Evolutionary conservation across 2,113 vertebrate species (phyloP).

Genomic region (Thinocorus orbignyianus): DNA sequence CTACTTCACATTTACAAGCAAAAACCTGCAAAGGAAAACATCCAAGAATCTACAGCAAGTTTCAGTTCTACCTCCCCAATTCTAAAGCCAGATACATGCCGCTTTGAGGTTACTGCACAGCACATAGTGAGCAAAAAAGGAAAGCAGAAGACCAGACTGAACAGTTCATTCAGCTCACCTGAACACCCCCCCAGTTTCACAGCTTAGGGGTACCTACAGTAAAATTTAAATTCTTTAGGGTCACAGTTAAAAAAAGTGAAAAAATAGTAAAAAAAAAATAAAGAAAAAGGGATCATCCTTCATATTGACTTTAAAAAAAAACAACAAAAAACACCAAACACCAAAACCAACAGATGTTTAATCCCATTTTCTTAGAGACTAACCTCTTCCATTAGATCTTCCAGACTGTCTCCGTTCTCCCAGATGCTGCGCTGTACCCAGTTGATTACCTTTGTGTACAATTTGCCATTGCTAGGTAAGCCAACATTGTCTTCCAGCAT

Average conservation of each 20-base stretch:
- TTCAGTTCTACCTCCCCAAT: slow-evolving; percentile 78
- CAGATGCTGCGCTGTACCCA: slow-evolving; percentile 98
- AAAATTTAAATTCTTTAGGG: slow-evolving; percentile 86
- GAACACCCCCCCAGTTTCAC: slow-evolving; percentile 92
- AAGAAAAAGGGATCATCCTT: slow-evolving; percentile 73
- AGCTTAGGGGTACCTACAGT: slow-evolving; percentile 88
- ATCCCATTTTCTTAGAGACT: slow-evolving; percentile 82
- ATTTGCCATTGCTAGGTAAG: slow-evolving; percentile 95
- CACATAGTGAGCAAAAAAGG: slow-evolving; percentile 72
- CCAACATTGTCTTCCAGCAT: slow-evolving; percentile 96
- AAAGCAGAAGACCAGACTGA: slow-evolving; percentile 83
- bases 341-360: background rate
- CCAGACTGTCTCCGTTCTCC: slow-evolving; percentile 95
- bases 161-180: slow-evolving; percentile 94
- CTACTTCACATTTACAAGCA: slow-evolving; percentile 78
- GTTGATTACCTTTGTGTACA: slow-evolving; percentile 98
- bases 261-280: slow-evolving; percentile 72
- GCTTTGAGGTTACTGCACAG: slow-evolving; percentile 74
- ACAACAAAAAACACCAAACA: background rate
- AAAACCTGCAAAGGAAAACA: slow-evolving; percentile 86
- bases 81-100: slow-evolving; percentile 79
- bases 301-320: slow-evolving; percentile 35
- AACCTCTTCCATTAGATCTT: slow-evolving; percentile 98
- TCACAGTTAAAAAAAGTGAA: slow-evolving; percentile 83
- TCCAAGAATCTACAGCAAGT: slow-evolving; percentile 82